Conservation (phyloP, 2,113 vertebrate species). For the Elephas maximus region DNA sequence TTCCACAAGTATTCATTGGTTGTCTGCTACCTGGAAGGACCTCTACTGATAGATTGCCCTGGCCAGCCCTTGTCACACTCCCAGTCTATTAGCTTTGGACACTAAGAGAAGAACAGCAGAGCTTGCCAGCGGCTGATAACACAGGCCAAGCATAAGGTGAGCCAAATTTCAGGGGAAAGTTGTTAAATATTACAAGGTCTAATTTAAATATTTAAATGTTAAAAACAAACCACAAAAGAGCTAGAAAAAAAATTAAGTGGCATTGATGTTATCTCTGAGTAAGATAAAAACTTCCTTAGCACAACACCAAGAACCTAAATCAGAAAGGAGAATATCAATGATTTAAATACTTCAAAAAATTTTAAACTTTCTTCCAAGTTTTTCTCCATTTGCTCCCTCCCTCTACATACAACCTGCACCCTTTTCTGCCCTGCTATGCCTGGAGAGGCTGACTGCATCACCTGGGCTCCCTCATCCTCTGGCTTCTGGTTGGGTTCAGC, state of each 20-base stretch:
- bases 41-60: not conserved
- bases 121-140: not conserved
- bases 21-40: not conserved
- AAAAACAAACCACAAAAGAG: not conserved
- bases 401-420: not conserved
- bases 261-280: not conserved
- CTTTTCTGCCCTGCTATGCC: not conserved
- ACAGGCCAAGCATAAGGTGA: not conserved
- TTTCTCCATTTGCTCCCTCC: not conserved
- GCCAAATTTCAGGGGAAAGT: not conserved
- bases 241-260: not conserved
- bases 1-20: not conserved
- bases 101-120: not conserved
- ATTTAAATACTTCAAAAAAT: not conserved
- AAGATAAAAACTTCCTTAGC: not conserved
- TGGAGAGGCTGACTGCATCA: not conserved
- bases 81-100: not conserved
- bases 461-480: not conserved
- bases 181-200: not conserved
- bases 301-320: not conserved
- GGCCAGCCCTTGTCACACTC: not conserved
- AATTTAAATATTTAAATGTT: conserved; percentile 45
- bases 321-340: not conserved
- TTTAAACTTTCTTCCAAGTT: not conserved
- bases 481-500: not conserved